A percentile compares a stretch with the other conserved stretches of the same genome.
Conservation (phyloP, 2,888 invertebrate species). For the Biston stratarius region DNA sequence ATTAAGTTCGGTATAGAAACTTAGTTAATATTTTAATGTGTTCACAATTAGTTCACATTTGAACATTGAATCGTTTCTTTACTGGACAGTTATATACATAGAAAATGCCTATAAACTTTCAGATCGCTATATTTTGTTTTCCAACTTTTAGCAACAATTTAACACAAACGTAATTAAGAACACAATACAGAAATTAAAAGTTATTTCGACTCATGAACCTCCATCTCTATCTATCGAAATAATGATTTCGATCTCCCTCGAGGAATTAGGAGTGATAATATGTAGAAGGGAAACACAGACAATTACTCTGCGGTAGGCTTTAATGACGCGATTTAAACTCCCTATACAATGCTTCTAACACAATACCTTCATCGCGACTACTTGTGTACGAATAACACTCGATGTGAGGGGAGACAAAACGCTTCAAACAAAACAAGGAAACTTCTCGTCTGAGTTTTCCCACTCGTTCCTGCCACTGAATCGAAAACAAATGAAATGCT, state of each 20-base stretch:
- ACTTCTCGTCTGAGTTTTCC: constrained; percentile 73
- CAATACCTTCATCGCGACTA: constrained; percentile 70
- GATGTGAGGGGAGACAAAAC: constrained; percentile 70
- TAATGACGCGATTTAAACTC: constrained; percentile 74
- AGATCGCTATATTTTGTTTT: too few species aligned
- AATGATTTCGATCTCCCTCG: constrained; percentile 48
- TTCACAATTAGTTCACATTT: too few species aligned
- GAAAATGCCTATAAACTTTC: too few species aligned
- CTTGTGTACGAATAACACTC: constrained; percentile 65
- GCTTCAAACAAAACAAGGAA: constrained; percentile 75
- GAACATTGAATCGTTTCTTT: too few species aligned
- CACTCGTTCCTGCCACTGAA: constrained; percentile 55
- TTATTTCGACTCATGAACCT: constrained; percentile 31
- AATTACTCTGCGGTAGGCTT: constrained; percentile 67
- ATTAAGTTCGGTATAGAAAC: too few species aligned
- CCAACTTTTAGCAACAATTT: neutral
- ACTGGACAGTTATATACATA: too few species aligned
- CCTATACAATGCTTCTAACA: constrained; percentile 66
- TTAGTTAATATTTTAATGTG: too few species aligned
- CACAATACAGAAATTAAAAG: constrained; percentile 6
- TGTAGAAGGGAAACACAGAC: constrained; percentile 62
- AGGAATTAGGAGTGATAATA: constrained; percentile 62
- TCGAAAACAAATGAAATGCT: constrained; percentile 46
- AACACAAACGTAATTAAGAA: neutral
- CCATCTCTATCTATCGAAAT: too few species aligned